A percentile compares a stretch with the other conserved stretches of the same genome.
Evolutionary conservation across 2,797 vertebrate genomes (phyloP).

Genomic region (Myiotriccus ornatus): DNA sequence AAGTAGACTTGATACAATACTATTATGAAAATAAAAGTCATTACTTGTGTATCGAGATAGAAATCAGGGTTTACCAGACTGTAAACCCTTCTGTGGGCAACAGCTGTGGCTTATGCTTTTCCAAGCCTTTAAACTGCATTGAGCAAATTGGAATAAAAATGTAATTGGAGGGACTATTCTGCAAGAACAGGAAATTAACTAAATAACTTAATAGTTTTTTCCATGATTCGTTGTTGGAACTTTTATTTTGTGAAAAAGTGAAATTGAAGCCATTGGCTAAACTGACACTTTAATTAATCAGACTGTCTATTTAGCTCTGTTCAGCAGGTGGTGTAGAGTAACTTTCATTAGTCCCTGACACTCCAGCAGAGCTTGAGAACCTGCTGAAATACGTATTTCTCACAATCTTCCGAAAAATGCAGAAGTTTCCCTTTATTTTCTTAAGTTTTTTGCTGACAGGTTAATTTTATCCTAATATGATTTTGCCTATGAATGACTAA

Average conservation of each 20-base stretch:
- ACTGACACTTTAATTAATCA: constrained; percentile 6
- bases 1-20: neutral
- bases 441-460: neutral
- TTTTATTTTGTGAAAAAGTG: neutral
- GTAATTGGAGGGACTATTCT: neutral
- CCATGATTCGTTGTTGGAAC: neutral
- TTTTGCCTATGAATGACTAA: neutral
- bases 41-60: neutral
- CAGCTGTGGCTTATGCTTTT: neutral
- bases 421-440: neutral
- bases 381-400: neutral
- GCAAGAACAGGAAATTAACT: neutral
- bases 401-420: neutral
- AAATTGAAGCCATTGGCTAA: neutral
- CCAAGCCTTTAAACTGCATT: neutral
- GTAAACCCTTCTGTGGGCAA: neutral
- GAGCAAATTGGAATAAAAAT: neutral
- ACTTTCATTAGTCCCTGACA: constrained; percentile 1
- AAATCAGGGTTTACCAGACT: neutral
- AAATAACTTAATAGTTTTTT: neutral
- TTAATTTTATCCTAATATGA: neutral
- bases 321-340: neutral
- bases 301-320: neutral
- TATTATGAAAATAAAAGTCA: neutral
- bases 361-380: neutral